Conservation (phyloP, 2,797 vertebrate species). For the Sphenopsis melanotis region DNA sequence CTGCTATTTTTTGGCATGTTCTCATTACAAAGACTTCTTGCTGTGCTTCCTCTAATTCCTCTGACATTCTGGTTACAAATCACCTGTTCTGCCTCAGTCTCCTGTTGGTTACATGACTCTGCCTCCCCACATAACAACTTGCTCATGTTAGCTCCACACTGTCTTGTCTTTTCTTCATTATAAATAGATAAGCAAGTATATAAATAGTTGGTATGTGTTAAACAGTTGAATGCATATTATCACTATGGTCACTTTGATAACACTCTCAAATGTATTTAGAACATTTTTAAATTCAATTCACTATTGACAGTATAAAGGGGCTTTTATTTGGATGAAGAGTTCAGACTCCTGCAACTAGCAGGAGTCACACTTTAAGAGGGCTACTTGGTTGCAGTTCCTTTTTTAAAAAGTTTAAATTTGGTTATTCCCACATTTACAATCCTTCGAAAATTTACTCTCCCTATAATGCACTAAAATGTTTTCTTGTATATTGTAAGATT, state of each 20-base stretch:
- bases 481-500: neutral
- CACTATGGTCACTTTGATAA: neutral
- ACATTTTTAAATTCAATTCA: neutral
- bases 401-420: neutral
- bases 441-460: neutral
- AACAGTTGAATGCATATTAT: neutral
- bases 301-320: neutral
- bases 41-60: neutral
- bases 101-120: neutral
- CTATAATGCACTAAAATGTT: neutral
- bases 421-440: neutral
- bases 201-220: neutral
- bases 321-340: neutral
- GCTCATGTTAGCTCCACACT: neutral
- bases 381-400: neutral
- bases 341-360: neutral
- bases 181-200: neutral
- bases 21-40: neutral
- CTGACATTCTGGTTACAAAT: neutral
- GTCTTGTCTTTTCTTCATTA: neutral
- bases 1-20: neutral
- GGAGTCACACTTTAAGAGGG: neutral
- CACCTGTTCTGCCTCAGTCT: neutral
- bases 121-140: neutral
- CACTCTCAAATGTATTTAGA: neutral